Evolutionary conservation across 2,797 vertebrate genomes (phyloP).

Genomic region (Garrulus glandarius): DNA sequence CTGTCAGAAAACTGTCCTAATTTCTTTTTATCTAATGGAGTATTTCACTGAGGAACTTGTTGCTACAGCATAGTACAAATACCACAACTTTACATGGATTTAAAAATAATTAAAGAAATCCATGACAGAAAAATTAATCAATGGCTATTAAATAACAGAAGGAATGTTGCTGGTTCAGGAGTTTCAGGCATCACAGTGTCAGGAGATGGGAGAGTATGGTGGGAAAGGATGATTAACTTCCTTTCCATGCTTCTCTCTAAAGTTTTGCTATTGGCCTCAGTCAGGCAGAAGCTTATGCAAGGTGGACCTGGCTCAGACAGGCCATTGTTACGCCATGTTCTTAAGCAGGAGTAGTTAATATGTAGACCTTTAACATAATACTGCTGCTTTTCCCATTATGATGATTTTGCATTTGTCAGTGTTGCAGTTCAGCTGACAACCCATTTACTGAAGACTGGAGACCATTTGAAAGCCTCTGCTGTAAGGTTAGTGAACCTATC

Average conservation of each 20-base stretch:
- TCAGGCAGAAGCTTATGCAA: background rate
- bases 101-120: background rate
- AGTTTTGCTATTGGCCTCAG: background rate
- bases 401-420: background rate
- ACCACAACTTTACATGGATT: background rate
- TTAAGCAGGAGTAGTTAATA: background rate
- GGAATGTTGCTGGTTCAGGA: background rate
- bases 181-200: background rate
- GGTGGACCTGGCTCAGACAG: background rate
- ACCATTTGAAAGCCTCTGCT: background rate
- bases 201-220: background rate
- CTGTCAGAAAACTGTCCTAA: background rate
- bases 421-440: background rate
- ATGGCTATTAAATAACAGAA: background rate
- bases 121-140: background rate
- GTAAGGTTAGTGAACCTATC: background rate
- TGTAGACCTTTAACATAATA: background rate
- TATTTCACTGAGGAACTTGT: background rate
- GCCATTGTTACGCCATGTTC: background rate
- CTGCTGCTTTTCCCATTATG: background rate
- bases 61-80: background rate
- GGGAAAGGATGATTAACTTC: background rate
- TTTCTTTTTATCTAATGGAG: background rate
- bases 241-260: background rate
- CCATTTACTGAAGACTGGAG: background rate